Conservation (phyloP, 2,888 invertebrate genomes). For the Leptopilina drosophilae region DNA sequence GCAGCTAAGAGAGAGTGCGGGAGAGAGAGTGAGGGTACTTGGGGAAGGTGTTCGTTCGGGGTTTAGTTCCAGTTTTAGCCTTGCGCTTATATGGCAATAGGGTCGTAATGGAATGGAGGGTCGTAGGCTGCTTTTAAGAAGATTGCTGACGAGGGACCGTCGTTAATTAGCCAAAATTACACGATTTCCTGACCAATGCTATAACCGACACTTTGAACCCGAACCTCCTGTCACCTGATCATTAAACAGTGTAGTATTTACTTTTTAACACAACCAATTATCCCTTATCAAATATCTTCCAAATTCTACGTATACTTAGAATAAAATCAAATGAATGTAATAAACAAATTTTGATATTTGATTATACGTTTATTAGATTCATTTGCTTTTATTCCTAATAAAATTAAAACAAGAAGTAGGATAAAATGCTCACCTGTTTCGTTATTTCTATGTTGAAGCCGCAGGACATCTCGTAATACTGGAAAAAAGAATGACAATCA, state of each 20-base stretch:
- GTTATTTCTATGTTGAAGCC: conserved; percentile 97
- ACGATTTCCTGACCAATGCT: conserved; percentile 52
- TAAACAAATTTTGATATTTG: too few species aligned
- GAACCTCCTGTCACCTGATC: conserved; percentile 12
- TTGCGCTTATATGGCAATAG: conserved; percentile 44
- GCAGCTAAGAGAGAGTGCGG: conserved; percentile 18
- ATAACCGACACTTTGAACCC: conserved; percentile 20
- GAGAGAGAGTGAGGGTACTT: neutral
- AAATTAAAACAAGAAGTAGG: too few species aligned
- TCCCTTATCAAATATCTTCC: neutral
- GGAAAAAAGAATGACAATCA: conserved; percentile 77
- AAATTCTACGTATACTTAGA: neutral
- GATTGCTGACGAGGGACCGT: conserved; percentile 64
- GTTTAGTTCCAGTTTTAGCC: conserved; percentile 49
- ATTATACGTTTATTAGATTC: too few species aligned
- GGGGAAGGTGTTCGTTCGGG: conserved; percentile 60
- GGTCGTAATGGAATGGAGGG: conserved; percentile 57
- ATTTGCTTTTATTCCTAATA: too few species aligned
- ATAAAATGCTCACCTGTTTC: conserved; percentile 85
- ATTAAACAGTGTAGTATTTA: neutral
- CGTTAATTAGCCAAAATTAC: conserved; percentile 68
- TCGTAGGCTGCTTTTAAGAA: conserved; percentile 66
- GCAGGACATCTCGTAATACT: conserved; percentile 98
- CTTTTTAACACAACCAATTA: neutral
- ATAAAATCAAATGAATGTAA: neutral